Percentiles rank a stretch among this genome's conserved stretches.
phyloP scores from a whole-genome alignment of 2,797 vertebrate genomes.

The Crypturellus tataupa region DNA sequence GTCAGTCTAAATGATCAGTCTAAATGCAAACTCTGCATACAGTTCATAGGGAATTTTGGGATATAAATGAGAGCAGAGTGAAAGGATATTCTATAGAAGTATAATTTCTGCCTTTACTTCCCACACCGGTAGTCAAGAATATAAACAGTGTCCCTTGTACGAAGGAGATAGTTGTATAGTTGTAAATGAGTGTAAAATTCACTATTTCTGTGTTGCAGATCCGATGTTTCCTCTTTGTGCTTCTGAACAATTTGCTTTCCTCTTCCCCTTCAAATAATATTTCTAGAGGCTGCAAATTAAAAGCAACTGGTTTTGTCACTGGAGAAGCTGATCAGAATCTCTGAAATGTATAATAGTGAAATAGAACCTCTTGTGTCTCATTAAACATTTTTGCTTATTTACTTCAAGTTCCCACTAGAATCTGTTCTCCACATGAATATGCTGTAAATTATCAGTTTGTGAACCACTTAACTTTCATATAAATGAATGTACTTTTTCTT shows the following conservation, averaged over 20 bases:
- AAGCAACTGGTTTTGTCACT: not conserved
- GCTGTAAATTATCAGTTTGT: not conserved
- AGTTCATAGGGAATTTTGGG: not conserved
- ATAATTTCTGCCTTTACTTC: not conserved
- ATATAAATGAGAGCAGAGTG: not conserved
- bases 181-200: not conserved
- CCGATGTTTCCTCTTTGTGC: not conserved
- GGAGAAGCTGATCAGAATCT: not conserved
- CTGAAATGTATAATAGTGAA: not conserved
- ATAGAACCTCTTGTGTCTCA: not conserved
- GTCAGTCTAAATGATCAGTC: too few species aligned
- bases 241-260: not conserved
- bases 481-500: not conserved
- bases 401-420: not conserved
- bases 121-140: not conserved
- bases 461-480: not conserved
- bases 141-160: not conserved
- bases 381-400: not conserved
- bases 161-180: not conserved
- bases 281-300: not conserved
- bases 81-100: not conserved
- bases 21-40: not conserved
- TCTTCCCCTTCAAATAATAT: not conserved
- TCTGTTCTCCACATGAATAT: not conserved
- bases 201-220: not conserved